Evolutionary conservation across 1,140 invertebrate genomes (phyloP).

Genomic region (Conus betulinus): DNA sequence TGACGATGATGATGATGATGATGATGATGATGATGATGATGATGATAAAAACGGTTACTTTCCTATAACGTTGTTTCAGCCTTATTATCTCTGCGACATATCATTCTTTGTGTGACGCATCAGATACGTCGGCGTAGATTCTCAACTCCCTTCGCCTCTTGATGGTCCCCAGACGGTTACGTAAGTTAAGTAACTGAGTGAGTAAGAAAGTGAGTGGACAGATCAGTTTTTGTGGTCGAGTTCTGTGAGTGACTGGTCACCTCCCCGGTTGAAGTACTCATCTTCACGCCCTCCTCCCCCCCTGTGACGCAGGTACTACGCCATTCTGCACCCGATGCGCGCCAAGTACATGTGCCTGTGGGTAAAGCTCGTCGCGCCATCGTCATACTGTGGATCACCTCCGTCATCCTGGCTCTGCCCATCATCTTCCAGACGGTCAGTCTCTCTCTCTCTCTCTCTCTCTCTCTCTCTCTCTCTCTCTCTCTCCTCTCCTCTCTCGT

Average conservation of each 20-base stretch:
- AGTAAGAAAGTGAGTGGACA: too few species aligned
- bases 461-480: background rate
- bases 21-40: too few species aligned
- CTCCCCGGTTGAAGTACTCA: too few species aligned
- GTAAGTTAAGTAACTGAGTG: too few species aligned
- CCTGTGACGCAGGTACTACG: conserved; percentile 82
- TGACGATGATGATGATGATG: too few species aligned
- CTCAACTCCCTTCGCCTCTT: too few species aligned
- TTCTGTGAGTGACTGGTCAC: too few species aligned
- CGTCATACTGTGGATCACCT: conserved; percentile 80
- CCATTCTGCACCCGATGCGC: conserved; percentile 86
- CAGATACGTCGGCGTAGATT: too few species aligned
- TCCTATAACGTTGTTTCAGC: background rate
- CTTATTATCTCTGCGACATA: background rate
- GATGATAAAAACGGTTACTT: background rate
- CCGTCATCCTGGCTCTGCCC: conserved; percentile 74
- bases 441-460: background rate
- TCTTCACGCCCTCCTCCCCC: too few species aligned
- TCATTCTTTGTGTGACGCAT: background rate
- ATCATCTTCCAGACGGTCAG: conserved; percentile 67
- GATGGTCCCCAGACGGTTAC: too few species aligned
- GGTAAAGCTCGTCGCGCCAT: conserved; percentile 83
- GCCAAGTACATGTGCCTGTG: conserved; percentile 84
- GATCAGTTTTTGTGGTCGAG: too few species aligned
- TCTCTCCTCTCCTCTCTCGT: conserved; percentile 7